phyloP scores from a whole-genome alignment of 2,797 vertebrate species.

The Coccyzus lansbergi region DNA sequence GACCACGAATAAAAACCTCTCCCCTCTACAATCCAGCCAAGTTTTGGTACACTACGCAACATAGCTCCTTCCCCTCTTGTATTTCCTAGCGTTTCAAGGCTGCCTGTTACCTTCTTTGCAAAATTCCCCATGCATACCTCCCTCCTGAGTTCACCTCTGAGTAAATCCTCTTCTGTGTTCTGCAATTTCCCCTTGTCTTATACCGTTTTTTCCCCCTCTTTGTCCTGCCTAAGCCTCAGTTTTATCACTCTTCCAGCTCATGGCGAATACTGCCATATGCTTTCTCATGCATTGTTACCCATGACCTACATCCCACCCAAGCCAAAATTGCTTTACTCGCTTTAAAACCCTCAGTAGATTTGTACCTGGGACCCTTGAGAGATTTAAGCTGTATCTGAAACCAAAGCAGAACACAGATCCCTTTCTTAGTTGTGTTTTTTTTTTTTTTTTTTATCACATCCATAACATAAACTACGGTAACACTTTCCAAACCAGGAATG shows the following conservation, averaged over 20 bases:
- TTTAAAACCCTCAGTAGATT: neutral
- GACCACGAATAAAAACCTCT: conserved; percentile 58
- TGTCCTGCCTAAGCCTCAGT: neutral
- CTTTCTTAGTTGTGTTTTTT: neutral
- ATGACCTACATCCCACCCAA: conserved; percentile 39
- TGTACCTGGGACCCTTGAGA: neutral
- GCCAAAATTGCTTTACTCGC: conserved; percentile 25
- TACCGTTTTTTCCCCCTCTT: neutral
- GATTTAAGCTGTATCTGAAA: neutral
- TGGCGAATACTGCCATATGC: neutral
- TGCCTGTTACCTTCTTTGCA: neutral
- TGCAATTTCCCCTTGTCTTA: neutral
- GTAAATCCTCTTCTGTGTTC: neutral
- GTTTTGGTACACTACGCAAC: conserved; percentile 3
- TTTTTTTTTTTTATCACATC: neutral
- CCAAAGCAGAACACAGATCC: neutral
- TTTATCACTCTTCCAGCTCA: neutral
- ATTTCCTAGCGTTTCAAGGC: conserved; percentile 27
- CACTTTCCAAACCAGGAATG: neutral
- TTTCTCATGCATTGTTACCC: neutral
- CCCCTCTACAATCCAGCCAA: conserved; percentile 22
- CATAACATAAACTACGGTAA: neutral
- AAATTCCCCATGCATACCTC: neutral
- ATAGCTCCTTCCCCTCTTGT: neutral
- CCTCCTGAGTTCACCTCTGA: neutral